Evolutionary conservation across 2,113 vertebrate genomes (phyloP).

Genomic region (Tragelaphus buxtoni): DNA sequence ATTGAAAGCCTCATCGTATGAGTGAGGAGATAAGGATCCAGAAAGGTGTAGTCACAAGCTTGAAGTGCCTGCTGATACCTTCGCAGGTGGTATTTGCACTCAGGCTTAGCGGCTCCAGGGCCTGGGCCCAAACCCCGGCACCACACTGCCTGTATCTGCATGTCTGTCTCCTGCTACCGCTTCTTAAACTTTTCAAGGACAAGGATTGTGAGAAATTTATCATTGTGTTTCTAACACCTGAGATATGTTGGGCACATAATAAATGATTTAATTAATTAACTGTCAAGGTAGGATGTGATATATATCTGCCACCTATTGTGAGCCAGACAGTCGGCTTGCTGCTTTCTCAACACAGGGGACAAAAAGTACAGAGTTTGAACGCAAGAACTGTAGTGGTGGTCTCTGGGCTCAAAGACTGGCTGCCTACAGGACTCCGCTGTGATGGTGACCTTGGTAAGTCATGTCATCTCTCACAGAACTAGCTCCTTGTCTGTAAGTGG

Average conservation of each 20-base stretch:
- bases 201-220: not conserved
- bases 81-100: not conserved
- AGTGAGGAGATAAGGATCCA: not conserved
- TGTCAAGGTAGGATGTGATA: not conserved
- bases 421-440: rapidly evolving
- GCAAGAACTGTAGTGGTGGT: not conserved
- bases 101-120: not conserved
- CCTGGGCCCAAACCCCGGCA: not conserved
- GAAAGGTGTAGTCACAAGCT: not conserved
- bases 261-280: not conserved
- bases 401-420: not conserved
- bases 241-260: not conserved
- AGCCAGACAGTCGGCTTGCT: not conserved
- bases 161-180: not conserved
- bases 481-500: not conserved
- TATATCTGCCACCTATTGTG: not conserved
- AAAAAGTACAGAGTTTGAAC: not conserved
- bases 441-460: not conserved
- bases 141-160: not conserved
- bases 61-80: not conserved
- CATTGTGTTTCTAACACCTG: not conserved
- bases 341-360: not conserved
- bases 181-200: not conserved
- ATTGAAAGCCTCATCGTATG: not conserved
- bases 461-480: rapidly evolving